These are phyloP conservation scores for Indicator maculatus DNA, from an alignment of 2,113 vertebrate species.

Conservation along the genomic window DNA sequence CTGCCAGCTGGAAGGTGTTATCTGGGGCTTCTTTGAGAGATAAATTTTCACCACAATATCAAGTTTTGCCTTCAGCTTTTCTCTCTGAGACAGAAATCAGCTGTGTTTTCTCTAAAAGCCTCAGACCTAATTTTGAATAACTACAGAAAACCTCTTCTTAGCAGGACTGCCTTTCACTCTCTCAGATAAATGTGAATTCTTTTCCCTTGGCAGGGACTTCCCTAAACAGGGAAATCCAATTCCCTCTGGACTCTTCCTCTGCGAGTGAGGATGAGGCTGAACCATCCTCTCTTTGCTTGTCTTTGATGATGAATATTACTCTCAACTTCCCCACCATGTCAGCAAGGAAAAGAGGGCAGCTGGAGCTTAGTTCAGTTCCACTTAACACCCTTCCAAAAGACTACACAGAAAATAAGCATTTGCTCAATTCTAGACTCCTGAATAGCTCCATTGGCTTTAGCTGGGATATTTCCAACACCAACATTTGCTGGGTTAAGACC, in stretches of 20 bases:
- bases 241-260: slow-evolving; percentile 27
- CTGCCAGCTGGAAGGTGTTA: too few species aligned
- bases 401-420: not conserved
- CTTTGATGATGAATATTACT: slow-evolving; percentile 44
- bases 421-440: not conserved
- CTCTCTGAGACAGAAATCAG: not conserved
- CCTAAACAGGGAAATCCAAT: slow-evolving; percentile 25
- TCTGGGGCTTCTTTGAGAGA: not conserved
- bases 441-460: not conserved
- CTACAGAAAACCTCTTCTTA: not conserved
- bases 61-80: not conserved
- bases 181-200: slow-evolving; percentile 13
- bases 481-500: not conserved
- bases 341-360: slow-evolving; percentile 8
- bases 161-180: not conserved
- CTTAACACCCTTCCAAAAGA: not conserved
- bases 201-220: not conserved
- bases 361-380: not conserved
- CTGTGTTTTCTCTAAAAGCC: not conserved
- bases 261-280: slow-evolving; percentile 8
- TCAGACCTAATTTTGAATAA: not conserved
- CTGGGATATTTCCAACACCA: not conserved
- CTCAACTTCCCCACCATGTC: slow-evolving; percentile 36
- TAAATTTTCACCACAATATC: not conserved
- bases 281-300: slow-evolving; percentile 38